Evolutionary conservation across 2,113 vertebrate genomes (phyloP).

Genomic region (Pollachius pollachius): DNA sequence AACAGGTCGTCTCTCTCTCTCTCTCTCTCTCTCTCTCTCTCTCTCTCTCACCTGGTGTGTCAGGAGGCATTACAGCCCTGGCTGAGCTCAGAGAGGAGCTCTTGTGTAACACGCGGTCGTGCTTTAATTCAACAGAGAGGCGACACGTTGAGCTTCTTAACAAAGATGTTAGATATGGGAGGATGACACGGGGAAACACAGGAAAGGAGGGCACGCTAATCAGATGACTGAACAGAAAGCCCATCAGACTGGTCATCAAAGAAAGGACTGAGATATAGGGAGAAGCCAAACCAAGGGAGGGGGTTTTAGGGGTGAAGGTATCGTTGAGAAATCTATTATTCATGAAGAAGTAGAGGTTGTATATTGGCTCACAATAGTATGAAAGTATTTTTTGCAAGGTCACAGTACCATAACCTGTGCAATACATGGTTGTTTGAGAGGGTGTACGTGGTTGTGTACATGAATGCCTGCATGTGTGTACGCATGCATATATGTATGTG

Average conservation of each 20-base stretch:
- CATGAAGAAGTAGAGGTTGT: constrained; percentile 25
- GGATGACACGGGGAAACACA: constrained; percentile 9
- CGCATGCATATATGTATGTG: constrained; percentile 1
- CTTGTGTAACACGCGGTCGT: constrained; percentile 46
- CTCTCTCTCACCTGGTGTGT: constrained; percentile 16
- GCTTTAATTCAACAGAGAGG: constrained; percentile 64
- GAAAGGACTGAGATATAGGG: constrained; percentile 15
- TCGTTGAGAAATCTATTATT: constrained; percentile 56
- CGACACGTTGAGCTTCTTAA: constrained; percentile 36
- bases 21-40: no score
- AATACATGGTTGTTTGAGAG: constrained; percentile 45
- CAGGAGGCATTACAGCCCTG: constrained; percentile 26
- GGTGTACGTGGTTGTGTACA: background rate
- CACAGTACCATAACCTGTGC: constrained; percentile 64
- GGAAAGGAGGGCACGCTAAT: constrained; percentile 24
- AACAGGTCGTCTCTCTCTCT: constrained; percentile 52
- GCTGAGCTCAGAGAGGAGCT: constrained; percentile 43
- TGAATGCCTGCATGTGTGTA: no score
- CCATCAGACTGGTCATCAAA: constrained; percentile 8
- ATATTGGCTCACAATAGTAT: constrained; percentile 45
- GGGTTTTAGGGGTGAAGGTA: constrained; percentile 27
- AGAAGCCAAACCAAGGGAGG: constrained; percentile 24
- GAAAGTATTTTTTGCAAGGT: constrained; percentile 64
- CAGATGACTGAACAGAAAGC: constrained; percentile 5
- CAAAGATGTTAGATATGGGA: constrained; percentile 47